phyloP scores from a whole-genome alignment of 37 sponge, comb jelly and placozoan species.

The Aphrocallistes beatrix region DNA sequence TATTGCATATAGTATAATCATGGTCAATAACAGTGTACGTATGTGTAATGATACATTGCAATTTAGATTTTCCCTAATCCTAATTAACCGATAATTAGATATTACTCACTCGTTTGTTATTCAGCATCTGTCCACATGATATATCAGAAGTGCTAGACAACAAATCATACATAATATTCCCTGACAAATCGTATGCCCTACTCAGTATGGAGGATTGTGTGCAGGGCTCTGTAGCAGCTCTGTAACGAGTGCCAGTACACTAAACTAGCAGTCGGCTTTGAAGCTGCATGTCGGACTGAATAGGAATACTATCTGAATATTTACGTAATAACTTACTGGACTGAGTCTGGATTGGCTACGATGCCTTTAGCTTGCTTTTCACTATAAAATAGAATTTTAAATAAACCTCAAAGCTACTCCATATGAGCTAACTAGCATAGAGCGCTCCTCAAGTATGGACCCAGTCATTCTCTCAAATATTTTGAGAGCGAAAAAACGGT shows the following conservation, averaged over 20 bases:
- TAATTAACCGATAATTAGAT: no score
- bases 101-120: neutral
- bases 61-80: no score
- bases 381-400: conserved; percentile 39
- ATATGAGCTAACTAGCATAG: no score
- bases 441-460: no score
- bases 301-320: neutral
- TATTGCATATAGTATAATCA: no score
- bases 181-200: neutral
- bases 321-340: conserved; percentile 30
- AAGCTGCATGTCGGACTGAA: neutral
- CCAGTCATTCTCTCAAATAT: no score
- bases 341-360: conserved; percentile 28
- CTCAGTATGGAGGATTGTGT: neutral
- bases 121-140: conserved; percentile 13
- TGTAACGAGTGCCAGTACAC: neutral
- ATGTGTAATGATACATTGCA: no score
- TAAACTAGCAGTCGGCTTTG: neutral
- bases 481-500: no score
- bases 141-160: neutral
- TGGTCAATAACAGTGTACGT: no score
- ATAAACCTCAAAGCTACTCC: no score
- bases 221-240: neutral
- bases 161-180: neutral
- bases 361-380: conserved; percentile 71